phyloP scores from a whole-genome alignment of 1,140 invertebrate species.

The Mya arenaria region DNA sequence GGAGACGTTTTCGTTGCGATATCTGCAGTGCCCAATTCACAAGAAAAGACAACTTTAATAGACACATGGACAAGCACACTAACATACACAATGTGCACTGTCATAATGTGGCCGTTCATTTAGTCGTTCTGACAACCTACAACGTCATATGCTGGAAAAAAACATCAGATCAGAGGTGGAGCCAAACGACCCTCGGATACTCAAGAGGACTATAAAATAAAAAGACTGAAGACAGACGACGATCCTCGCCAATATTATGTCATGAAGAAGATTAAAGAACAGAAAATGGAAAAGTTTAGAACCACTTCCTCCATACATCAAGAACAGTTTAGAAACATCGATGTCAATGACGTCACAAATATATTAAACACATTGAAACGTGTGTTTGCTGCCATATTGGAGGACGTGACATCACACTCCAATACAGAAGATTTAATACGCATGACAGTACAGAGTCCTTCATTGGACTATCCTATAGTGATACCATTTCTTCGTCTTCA shows the following conservation, averaged over 20 bases:
- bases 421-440: not conserved
- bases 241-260: slow-evolving; percentile 3
- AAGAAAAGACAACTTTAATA: not conserved
- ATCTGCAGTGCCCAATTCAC: slow-evolving; percentile 9
- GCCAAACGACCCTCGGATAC: not conserved
- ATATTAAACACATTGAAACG: not conserved
- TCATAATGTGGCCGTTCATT: not conserved
- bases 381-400: not conserved
- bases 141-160: not conserved
- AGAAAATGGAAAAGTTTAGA: not conserved
- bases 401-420: not conserved
- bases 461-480: slow-evolving; percentile 15
- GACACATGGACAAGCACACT: slow-evolving; percentile 3
- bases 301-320: slow-evolving; percentile 3
- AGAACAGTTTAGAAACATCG: slow-evolving; percentile 7
- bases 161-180: not conserved
- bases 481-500: not conserved
- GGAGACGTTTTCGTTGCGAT: slow-evolving; percentile 24
- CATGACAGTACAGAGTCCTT: not conserved
- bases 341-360: not conserved
- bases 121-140: slow-evolving; percentile 2
- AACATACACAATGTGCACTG: not conserved
- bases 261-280: slow-evolving; percentile 5
- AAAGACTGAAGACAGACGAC: slow-evolving; percentile 2
- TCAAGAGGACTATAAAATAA: not conserved